Evolutionary conservation across 2,888 invertebrate species (phyloP), one percentile per base, ranked within the genome.

Genomic region (Abscondita cerata): DNA sequence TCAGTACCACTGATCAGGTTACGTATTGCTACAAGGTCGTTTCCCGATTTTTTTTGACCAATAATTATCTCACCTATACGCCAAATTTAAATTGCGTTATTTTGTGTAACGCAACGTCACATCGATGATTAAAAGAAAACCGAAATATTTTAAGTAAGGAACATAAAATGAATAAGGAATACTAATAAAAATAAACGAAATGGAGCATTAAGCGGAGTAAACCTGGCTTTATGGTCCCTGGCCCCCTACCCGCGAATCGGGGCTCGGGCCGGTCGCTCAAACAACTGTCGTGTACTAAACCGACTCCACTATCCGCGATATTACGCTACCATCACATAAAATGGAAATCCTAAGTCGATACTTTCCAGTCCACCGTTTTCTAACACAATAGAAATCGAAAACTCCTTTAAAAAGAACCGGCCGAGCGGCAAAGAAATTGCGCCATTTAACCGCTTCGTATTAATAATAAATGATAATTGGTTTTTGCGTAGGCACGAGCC

Each of bases 271-370:
- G 72, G 73, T 75, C 75, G 75, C 74, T 78, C 77, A 76, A 78
- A 78, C 78, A 77, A 78, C 77, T 77, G 78, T 78, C 77, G 77
- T 76, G 75, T 75, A 74, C 72, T 73, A 75, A 71, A 76, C 74
- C 76, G 72, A 72, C 73, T 74, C 73, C 72, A 75, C 75, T 75
- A 76, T 76, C 75, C 74, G 74, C 75, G 76, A 77, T 77, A 78
- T 77, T 75, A 77, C 73, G 73, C 73, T 72, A 72, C 73, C 76
- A 76, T 76, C 75, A 73, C 73, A 74, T 76, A 76, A 77, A 77
- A 76, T 76, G 76, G 75, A 74, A 73, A 75, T 73, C 75, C 74
- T 71, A 70, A 77, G 77, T 76, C 76, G 75, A 77, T 77, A 77
- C 73, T 74, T 67, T 70, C 67, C 66, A 68, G 65, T 66, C 68